Percentiles rank a stretch among this genome's conserved stretches.
Conservation (phyloP, 2,797 vertebrate genomes). For the Lagocephalus sceleratus region DNA sequence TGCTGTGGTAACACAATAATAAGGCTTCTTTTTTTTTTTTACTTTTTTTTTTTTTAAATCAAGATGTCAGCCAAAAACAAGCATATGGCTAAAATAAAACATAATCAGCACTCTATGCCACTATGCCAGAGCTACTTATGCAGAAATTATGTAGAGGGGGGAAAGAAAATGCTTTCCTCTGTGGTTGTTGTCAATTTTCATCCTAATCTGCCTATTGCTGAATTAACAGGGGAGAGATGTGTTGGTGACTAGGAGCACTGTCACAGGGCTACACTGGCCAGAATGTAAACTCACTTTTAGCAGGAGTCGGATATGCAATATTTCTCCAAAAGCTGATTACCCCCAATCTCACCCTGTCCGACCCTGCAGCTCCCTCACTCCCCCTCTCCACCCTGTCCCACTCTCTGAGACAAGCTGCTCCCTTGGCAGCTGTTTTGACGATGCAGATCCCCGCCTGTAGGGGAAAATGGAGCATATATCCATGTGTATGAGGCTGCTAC, state of each 20-base stretch:
- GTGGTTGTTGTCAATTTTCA: slow-evolving; percentile 59
- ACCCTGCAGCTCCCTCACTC: slow-evolving; percentile 13
- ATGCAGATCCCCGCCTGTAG: slow-evolving; percentile 46
- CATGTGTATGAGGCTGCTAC: slow-evolving; percentile 10
- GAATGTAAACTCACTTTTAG: slow-evolving; percentile 68
- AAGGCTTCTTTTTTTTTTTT: slow-evolving; percentile 27
- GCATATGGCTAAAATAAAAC: slow-evolving; percentile 57
- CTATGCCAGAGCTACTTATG: slow-evolving; percentile 20
- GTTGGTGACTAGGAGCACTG: slow-evolving; percentile 45
- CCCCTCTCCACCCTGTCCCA: slow-evolving; percentile 25
- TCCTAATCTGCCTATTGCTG: slow-evolving; percentile 36
- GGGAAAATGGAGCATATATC: slow-evolving; percentile 30
- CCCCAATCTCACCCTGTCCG: slow-evolving; percentile 23
- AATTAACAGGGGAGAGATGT: slow-evolving; percentile 50
- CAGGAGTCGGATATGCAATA: slow-evolving; percentile 51
- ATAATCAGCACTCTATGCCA: slow-evolving; percentile 18
- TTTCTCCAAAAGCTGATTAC: slow-evolving; percentile 68
- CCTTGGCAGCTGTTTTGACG: slow-evolving; percentile 71
- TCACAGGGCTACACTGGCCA: slow-evolving; percentile 50
- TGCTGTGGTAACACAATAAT: slow-evolving; percentile 60
- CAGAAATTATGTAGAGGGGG: too few relatives aligned
- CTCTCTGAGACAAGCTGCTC: slow-evolving; percentile 67
- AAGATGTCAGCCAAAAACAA: slow-evolving; percentile 58
- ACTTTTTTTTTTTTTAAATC: slow-evolving; percentile 20
- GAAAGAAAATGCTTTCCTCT: slow-evolving; percentile 35